phyloP scores from a whole-genome alignment of 2,888 invertebrate genomes.

The Pyrrhia umbra region DNA sequence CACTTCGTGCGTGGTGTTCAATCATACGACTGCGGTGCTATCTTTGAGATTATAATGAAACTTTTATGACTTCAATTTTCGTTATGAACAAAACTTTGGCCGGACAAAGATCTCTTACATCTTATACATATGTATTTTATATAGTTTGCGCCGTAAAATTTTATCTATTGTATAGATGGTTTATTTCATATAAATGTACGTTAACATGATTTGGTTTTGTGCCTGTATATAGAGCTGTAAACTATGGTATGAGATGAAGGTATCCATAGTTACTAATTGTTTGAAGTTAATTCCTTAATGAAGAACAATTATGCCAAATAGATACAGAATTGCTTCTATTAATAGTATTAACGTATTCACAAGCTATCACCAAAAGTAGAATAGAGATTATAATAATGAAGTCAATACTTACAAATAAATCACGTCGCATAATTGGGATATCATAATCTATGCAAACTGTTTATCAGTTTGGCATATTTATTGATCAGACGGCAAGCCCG shows the following conservation, averaged over 20 bases:
- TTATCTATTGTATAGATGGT: slow-evolving; percentile 56
- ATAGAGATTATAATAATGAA: slow-evolving; percentile 41
- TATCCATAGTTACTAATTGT: background rate
- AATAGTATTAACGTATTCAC: slow-evolving; percentile 11
- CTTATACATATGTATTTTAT: slow-evolving; percentile 55
- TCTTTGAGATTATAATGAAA: slow-evolving; percentile 88
- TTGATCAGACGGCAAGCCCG: slow-evolving; percentile 55
- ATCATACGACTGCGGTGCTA: slow-evolving; percentile 86
- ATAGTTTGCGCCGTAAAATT: slow-evolving; percentile 50
- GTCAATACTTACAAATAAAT: slow-evolving; percentile 50
- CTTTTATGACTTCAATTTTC: slow-evolving; percentile 84
- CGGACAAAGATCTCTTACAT: slow-evolving; percentile 68
- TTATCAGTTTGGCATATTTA: slow-evolving; percentile 68
- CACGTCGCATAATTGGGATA: slow-evolving; percentile 61
- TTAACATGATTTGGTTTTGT: slow-evolving; percentile 36
- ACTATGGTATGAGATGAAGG: background rate
- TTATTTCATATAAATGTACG: slow-evolving; percentile 55
- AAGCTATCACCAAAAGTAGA: slow-evolving; percentile 34
- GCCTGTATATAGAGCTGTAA: slow-evolving; percentile 18
- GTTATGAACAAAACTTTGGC: slow-evolving; percentile 75
- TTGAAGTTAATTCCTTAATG: background rate
- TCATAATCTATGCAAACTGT: slow-evolving; percentile 64
- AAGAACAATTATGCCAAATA: background rate
- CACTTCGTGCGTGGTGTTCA: slow-evolving; percentile 81
- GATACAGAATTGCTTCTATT: background rate